These are phyloP conservation scores for Drosophila peninsularis DNA, from an alignment of 2,888 invertebrate genomes.

Conservation along the genomic window DNA sequence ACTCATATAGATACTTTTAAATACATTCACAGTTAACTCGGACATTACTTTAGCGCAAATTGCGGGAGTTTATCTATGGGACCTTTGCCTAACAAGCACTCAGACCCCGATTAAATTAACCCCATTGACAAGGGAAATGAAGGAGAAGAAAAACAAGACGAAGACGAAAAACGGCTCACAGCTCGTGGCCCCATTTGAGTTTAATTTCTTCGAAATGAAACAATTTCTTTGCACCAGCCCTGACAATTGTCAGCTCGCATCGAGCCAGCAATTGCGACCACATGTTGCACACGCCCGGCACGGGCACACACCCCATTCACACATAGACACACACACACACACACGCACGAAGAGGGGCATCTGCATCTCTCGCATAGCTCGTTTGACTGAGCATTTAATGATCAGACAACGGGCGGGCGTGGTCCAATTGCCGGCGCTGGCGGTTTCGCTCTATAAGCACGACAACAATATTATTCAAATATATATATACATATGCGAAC, in stretches of 20 bases:
- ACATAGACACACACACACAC: slow-evolving; percentile 5
- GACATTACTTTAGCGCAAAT: slow-evolving; percentile 7
- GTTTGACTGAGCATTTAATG: slow-evolving; percentile 75
- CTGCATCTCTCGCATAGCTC: slow-evolving; percentile 50
- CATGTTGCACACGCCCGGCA: slow-evolving; percentile 60
- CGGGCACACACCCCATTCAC: slow-evolving; percentile 38
- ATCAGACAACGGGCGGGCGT: slow-evolving; percentile 63
- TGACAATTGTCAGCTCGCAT: slow-evolving; percentile 33
- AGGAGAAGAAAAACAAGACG: not conserved
- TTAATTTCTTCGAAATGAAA: slow-evolving; percentile 28
- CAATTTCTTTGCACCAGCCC: slow-evolving; percentile 39
- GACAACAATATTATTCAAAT: slow-evolving; percentile 36
- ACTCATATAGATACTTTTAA: not conserved
- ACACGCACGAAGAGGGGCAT: slow-evolving; percentile 37
- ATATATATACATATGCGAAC: not conserved
- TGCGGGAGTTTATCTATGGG: slow-evolving; percentile 17
- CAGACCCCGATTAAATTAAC: slow-evolving; percentile 38
- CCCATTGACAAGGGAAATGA: slow-evolving; percentile 28
- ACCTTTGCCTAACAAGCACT: slow-evolving; percentile 4
- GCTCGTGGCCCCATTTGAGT: slow-evolving; percentile 39
- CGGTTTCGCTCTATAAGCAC: slow-evolving; percentile 53
- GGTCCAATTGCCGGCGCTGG: slow-evolving; percentile 44
- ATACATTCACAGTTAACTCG: not conserved
- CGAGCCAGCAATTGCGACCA: slow-evolving; percentile 47
- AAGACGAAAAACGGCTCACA: slow-evolving; percentile 3